Evolutionary conservation across 2,888 invertebrate genomes (phyloP), one percentile per base, ranked within the genome.

Genomic region (Troides helena): DNA sequence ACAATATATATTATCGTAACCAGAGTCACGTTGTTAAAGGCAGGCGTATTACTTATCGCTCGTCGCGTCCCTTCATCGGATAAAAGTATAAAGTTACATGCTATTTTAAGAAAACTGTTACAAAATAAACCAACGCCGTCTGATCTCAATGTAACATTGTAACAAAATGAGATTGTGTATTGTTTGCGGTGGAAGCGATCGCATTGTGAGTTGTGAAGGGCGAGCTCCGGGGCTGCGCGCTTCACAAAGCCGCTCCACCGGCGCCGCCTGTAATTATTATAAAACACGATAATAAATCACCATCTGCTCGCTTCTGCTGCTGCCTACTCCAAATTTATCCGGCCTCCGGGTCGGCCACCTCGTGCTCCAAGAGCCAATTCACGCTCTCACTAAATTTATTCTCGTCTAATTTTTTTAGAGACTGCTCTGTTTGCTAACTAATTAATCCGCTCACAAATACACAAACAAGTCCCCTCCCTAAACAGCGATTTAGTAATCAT

Each of bases 201-300:
- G 43, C 65, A 63, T 72, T 73, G 71, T 73, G 25, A 72, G 71
- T 67, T 56, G 39, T 18, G 39, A 78, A 77, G 80, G 73, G 50
- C 72, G 77, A 77, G 81, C 83, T 85, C 85, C 84, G 84, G 80
- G 76, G 75, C 77, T 76, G 71, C 74, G 74, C 75, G 74, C 75
- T 73, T 78, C 79, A 87, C 85, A 88, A 87, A 82, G 82, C 81
- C 79, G 77, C 80, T 78, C 84, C 82, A 84, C 80, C 75, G 79
- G 77, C 78, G 77, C 79, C 80, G 80, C 76, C 78, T 82, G 85
- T 88, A 88, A 90, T 90, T 89, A 89, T 90, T 89, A 89, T 89
- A 88, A 89, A 90, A 90, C 85, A 86, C 81, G 81, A 87, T 87
- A 87, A 90, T 91, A 91, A 90, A 91, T 91, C 89, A 89, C 85